A percentile compares a stretch with the other conserved stretches of the same genome.
Conservation (phyloP, 2,888 invertebrate genomes). For the Microlaimidae sp. region DNA sequence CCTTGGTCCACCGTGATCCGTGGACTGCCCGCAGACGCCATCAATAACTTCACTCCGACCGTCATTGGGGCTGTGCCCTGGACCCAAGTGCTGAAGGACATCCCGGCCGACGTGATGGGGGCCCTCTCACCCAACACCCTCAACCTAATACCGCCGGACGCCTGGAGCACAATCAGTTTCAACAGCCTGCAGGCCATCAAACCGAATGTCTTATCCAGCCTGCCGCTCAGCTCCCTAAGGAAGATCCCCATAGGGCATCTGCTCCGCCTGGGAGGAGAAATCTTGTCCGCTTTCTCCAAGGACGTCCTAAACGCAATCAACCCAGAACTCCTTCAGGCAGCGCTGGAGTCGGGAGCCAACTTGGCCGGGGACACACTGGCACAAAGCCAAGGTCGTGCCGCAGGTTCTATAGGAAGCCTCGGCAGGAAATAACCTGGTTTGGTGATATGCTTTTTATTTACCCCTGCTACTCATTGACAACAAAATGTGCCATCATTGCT, state of each 20-base stretch:
- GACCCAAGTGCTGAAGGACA: neutral
- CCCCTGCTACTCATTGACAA: too few species aligned
- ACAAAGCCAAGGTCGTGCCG: neutral
- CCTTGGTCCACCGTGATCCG: slow-evolving; percentile 3
- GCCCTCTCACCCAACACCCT: neutral
- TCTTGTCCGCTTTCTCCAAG: neutral
- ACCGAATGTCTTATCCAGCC: neutral
- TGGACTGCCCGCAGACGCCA: neutral
- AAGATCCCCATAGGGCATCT: slow-evolving; percentile 3
- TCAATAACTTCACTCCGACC: neutral
- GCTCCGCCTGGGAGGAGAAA: neutral
- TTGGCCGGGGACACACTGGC: neutral
- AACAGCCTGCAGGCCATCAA: neutral
- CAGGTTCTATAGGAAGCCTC: neutral
- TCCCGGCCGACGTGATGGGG: slow-evolving; percentile 8
- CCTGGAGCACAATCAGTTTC: neutral
- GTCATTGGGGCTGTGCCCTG: slow-evolving; percentile 3
- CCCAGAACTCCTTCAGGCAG: neutral
- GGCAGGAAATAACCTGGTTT: too few species aligned
- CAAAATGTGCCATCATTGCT: too few species aligned
- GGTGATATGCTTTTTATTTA: too few species aligned
- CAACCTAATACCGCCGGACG: neutral
- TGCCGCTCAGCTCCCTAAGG: neutral
- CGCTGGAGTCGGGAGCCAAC: neutral
- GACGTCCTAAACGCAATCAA: neutral